Percentiles rank a stretch among this genome's conserved stretches.
These are phyloP conservation scores for Tanypteryx hageni DNA, from an alignment of 2,888 invertebrate genomes.

Conservation along the genomic window DNA sequence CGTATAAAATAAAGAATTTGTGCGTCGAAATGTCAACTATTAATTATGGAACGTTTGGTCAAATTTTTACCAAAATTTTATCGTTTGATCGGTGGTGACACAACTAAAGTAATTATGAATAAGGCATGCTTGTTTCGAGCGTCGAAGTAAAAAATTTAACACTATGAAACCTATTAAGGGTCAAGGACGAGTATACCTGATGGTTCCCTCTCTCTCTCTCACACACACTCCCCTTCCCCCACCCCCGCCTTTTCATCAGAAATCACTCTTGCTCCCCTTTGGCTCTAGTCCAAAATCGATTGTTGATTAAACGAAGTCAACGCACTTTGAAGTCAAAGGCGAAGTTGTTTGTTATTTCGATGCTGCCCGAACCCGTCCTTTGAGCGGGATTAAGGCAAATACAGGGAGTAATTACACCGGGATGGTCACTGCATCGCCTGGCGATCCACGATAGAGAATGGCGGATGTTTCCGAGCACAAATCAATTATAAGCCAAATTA, in stretches of 20 bases:
- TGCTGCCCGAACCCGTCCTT: background rate
- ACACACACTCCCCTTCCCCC: background rate
- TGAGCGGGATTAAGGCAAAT: background rate
- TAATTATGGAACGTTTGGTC: too few relatives aligned
- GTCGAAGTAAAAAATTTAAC: too few relatives aligned
- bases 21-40: too few relatives aligned
- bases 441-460: background rate
- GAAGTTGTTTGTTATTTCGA: background rate
- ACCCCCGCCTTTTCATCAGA: background rate
- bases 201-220: too few relatives aligned
- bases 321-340: background rate
- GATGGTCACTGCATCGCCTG: background rate
- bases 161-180: too few relatives aligned
- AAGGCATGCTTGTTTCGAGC: too few relatives aligned
- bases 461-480: background rate
- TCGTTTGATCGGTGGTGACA: too few relatives aligned
- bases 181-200: background rate
- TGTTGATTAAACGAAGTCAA: conserved; percentile 14
- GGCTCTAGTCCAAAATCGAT: background rate
- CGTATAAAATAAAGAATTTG: too few relatives aligned
- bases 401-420: background rate
- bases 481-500: conserved; percentile 26
- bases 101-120: too few relatives aligned
- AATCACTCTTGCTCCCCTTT: background rate
- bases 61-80: too few relatives aligned